Evolutionary conservation across 37 sponge, comb jelly and placozoan species (phyloP), one percentile per base, ranked within the genome.

Genomic region (Eunapius fragilis): DNA sequence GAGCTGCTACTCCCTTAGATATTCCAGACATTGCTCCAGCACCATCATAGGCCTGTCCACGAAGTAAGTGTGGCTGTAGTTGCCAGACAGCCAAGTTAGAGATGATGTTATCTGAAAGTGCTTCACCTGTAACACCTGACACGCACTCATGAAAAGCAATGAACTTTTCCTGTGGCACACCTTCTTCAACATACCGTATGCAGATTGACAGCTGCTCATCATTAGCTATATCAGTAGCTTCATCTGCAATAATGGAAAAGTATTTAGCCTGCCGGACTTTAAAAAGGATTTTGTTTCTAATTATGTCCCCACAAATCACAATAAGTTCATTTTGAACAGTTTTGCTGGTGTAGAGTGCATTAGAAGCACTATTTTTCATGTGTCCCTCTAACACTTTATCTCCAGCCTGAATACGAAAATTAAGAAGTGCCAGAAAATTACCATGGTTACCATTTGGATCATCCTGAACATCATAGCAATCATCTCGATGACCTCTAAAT

Each of bases 161-260:
- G 35, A 41, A 41, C 41, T 41, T 41, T 41, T 41, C 41, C 41
- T 41, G 41, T 41, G 41, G 41, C 41, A 41, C 41, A 41, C 41
- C 41, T 41, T 41, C 41, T 41, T 41, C 41, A 41, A 41, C 41
- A 41, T 41, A 41, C 3, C 41, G 41, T n/a, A n/a, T n/a, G n/a
- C n/a, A n/a, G n/a, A n/a, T n/a, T 3, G 41, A 41, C 41, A 41
- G 41, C 75, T 89, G 87, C 86, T 92, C 86, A 24, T 86, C 82
- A 79, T 88, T 92, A 30, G 89, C 72, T 28, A 81, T 27, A 80
- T 92, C 86, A 26, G 93, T 85, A 26, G 85, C 94, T 68, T 90
- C 94, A 90, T 94, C 94, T 68, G 93, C 89, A 67, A 93, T 86
- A 10, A 93, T 68, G 36, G 91, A 85, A 70, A 94, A 94, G 11